Conservation (phyloP, 2,113 vertebrate genomes). For the Tychaedon coryphoeus region DNA sequence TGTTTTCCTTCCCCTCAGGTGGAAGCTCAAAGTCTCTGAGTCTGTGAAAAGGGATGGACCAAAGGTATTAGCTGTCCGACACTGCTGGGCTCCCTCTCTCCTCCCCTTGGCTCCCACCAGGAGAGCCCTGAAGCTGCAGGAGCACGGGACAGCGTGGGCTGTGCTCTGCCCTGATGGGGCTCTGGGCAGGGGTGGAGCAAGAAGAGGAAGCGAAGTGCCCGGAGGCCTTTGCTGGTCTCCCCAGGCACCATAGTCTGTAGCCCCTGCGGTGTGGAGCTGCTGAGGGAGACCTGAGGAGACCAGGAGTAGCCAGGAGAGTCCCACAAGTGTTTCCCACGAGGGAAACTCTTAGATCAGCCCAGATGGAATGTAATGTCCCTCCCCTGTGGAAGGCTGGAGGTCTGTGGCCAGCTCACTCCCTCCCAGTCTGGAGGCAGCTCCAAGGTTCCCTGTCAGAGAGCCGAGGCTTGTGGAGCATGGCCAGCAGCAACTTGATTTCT, state of each 20-base stretch:
- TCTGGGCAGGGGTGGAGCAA: neutral
- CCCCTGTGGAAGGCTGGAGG: neutral
- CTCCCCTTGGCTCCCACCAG: neutral
- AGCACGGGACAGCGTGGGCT: rapidly evolving
- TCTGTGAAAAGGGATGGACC: constrained; percentile 90
- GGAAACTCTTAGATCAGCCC: neutral
- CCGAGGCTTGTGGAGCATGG: neutral
- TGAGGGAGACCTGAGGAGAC: neutral
- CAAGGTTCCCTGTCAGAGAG: neutral
- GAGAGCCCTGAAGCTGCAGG: neutral
- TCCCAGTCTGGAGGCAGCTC: neutral
- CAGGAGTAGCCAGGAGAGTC: constrained; percentile 1
- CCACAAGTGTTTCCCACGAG: neutral
- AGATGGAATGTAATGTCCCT: neutral
- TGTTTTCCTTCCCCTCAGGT: constrained; percentile 66
- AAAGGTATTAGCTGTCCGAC: constrained; percentile 79
- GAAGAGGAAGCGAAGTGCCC: constrained; percentile 11
- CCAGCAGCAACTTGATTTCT: constrained; percentile 3
- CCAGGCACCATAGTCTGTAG: neutral
- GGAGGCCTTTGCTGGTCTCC: constrained; percentile 25
- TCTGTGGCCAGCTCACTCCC: neutral
- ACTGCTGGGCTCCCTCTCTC: constrained; percentile 10
- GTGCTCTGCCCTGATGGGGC: neutral
- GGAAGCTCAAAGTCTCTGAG: constrained; percentile 86
- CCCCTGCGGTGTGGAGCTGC: neutral